Percentiles rank a stretch among this genome's conserved stretches.
phyloP scores from a whole-genome alignment of 2,888 invertebrate species.

The Pseudoips prasinana region DNA sequence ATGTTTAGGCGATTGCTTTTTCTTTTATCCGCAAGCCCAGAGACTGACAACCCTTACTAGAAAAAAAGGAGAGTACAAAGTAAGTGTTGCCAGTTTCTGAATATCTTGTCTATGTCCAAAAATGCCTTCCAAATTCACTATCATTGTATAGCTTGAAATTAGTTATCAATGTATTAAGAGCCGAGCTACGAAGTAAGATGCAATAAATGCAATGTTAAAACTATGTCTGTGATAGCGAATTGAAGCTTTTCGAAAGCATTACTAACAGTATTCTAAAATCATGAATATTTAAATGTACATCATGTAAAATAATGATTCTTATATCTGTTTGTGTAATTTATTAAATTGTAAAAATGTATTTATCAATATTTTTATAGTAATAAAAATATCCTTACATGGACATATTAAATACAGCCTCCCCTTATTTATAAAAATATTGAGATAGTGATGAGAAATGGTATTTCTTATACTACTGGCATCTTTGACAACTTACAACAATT shows the following conservation, averaged over 20 bases:
- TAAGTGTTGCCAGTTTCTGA: too few relatives aligned
- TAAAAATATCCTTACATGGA: constrained; percentile 24
- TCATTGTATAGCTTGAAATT: constrained; percentile 11
- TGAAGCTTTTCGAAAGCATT: constrained; percentile 64
- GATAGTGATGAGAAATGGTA: too few relatives aligned
- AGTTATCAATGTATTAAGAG: constrained; percentile 12
- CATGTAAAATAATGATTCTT: constrained; percentile 34
- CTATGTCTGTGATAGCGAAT: constrained; percentile 72
- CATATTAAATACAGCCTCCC: constrained; percentile 20
- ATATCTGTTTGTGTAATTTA: constrained; percentile 33
- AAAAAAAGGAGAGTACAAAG: too few relatives aligned
- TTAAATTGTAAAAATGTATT: constrained; percentile 46
- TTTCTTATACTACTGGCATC: too few relatives aligned
- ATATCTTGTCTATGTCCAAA: constrained; percentile 3
- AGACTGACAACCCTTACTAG: too few relatives aligned
- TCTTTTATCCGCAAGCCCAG: constrained; percentile 9
- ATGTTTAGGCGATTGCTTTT: constrained; percentile 11
- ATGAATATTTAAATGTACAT: constrained; percentile 42
- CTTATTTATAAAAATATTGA: constrained; percentile 13
- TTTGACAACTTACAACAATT: too few relatives aligned
- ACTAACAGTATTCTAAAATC: constrained; percentile 67
- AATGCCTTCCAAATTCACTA: constrained; percentile 15
- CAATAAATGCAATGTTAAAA: constrained; percentile 32
- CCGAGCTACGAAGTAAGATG: constrained; percentile 18
- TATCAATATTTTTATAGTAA: constrained; percentile 42